Evolutionary conservation across 2,888 invertebrate genomes (phyloP).

Genomic region (Osmoderma eremita): DNA sequence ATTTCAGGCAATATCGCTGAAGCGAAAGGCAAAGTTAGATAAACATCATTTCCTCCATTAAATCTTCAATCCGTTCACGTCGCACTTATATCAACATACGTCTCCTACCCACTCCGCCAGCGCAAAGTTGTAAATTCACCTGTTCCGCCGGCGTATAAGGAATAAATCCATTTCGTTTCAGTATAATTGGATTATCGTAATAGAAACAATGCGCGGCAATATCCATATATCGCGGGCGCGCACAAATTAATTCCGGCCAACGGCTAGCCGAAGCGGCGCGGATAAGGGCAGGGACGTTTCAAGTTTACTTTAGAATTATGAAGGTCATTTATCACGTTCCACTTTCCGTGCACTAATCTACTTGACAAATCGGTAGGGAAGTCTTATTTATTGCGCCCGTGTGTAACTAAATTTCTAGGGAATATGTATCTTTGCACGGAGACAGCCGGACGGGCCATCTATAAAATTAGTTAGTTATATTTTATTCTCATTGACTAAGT

Average conservation of each 20-base stretch:
- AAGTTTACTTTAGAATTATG: constrained; percentile 37
- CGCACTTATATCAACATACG: too few species aligned
- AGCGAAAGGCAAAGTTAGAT: too few species aligned
- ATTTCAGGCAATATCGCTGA: too few species aligned
- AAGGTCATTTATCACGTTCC: constrained; percentile 35
- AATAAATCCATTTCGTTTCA: background rate
- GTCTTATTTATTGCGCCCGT: constrained; percentile 37
- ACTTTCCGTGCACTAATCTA: constrained; percentile 29
- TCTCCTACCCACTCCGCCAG: too few species aligned
- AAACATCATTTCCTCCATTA: too few species aligned
- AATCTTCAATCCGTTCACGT: too few species aligned
- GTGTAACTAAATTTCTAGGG: constrained; percentile 31
- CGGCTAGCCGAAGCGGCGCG: constrained; percentile 5
- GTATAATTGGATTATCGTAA: constrained; percentile 9
- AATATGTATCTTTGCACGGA: constrained; percentile 15
- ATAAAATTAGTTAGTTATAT: constrained; percentile 14
- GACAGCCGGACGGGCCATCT: background rate
- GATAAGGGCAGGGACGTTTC: constrained; percentile 5
- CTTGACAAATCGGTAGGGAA: constrained; percentile 39
- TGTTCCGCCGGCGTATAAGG: background rate
- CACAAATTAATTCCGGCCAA: constrained; percentile 15
- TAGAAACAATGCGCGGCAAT: constrained; percentile 1
- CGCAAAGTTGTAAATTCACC: background rate
- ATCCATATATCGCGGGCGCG: background rate
- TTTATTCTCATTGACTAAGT: too few species aligned